Evolutionary conservation across 2,888 invertebrate species (phyloP), one percentile per base, ranked within the genome.

Genomic region (Thera obeliscata): DNA sequence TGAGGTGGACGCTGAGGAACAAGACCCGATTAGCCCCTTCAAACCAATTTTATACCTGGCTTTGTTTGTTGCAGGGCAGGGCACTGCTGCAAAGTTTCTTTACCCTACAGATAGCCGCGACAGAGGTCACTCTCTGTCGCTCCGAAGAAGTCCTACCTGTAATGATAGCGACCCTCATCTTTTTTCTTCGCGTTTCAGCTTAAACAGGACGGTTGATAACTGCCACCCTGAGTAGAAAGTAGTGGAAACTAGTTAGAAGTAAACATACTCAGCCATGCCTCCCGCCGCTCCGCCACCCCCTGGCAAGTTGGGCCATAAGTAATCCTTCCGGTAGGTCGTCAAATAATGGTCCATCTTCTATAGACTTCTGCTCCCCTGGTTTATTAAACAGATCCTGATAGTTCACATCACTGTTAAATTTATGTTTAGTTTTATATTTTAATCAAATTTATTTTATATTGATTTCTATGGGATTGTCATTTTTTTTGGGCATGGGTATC

Each of bases 271-370:
- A 56, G 59, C 55, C 62, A 67, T 50, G 59, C 72, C 78, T 33
- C 67, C 73, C 2, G 75, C 76, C 0, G 70, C 78, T 0, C 76
- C 79, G 0, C 77, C 76, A 0, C 80, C 71, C 0, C 85, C 85
- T 0, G 91, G 90, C 56, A 91, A 68, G 69, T 90, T 89, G 0
- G 95, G 95, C 95, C 95, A 96, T 33, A 95, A 77, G 74, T 95
- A 96, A 81, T 96, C 96, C 77, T 95, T 95, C 55, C 93, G 89
- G 76, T 96, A 95, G 0, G 95, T 95, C 0, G 95, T 94, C 64
- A 95, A 84, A 76, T 94, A 96, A 74, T 95, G 94, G 85, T 95
- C 95, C 95, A 95, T 95, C 71, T 43, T 74, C 49, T 54, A 57
- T 66, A 43, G 38, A 33, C 63, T 60, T 70, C 64, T 72, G 70